Evolutionary conservation across 2,797 vertebrate genomes (phyloP).

Genomic region (Leptoclinus maculatus): DNA sequence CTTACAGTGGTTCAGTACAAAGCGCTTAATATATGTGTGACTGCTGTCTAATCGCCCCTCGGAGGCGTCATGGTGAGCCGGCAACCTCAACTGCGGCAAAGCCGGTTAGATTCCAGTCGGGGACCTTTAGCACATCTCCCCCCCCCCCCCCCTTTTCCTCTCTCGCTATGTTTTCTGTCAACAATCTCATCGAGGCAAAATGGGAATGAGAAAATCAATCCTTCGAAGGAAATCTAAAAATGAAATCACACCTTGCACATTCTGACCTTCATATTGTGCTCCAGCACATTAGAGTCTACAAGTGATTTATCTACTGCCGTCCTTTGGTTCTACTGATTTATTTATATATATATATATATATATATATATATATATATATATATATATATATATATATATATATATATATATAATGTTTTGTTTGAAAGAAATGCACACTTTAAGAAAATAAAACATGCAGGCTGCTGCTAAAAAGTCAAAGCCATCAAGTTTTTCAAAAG

Average conservation of each 20-base stretch:
- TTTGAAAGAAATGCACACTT: not conserved
- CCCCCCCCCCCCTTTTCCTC: not conserved
- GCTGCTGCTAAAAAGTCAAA: conserved; percentile 9
- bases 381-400: no score
- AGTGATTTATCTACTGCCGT: not conserved
- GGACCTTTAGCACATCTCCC: conserved; percentile 43
- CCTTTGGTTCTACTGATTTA: not conserved
- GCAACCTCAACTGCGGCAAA: conserved; percentile 43
- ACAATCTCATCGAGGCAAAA: conserved; percentile 15
- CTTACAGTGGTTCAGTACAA: conserved; percentile 36
- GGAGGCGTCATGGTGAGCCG: conserved; percentile 52
- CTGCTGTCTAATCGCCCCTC: conserved; percentile 63
- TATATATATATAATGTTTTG: not conserved
- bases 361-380: no score
- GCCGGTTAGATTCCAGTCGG: conserved; percentile 44
- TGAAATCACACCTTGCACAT: not conserved
- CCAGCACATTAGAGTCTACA: not conserved
- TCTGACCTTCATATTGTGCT: conserved; percentile 18
- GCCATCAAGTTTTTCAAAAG: not conserved
- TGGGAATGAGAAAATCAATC: conserved; percentile 12
- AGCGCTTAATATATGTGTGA: conserved; percentile 59
- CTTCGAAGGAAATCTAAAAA: not conserved
- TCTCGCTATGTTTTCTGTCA: conserved; percentile 21
- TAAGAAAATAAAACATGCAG: not conserved
- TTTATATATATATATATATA: not conserved